Evolutionary conservation across 1,140 invertebrate genomes (phyloP).

Genomic region (Drosophila pruinosa): DNA sequence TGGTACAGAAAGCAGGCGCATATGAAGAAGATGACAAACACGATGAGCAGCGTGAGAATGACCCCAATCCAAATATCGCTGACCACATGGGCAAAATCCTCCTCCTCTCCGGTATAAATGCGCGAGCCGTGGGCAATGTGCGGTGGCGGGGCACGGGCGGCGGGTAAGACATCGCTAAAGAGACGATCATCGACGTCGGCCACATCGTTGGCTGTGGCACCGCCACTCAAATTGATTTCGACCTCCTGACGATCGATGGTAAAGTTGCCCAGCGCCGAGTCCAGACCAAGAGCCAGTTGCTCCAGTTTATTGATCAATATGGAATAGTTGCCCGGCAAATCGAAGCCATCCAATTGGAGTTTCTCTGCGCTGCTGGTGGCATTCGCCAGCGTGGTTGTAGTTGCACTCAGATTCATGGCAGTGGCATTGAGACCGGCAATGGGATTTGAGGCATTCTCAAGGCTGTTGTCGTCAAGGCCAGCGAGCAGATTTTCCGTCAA

Average conservation of each 20-base stretch:
- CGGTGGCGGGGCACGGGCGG: constrained; percentile 54
- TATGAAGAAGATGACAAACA: constrained; percentile 86
- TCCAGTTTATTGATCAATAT: constrained; percentile 81
- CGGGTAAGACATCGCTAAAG: constrained; percentile 55
- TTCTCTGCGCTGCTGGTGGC: constrained; percentile 59
- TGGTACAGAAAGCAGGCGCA: constrained; percentile 86
- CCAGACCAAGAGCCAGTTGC: constrained; percentile 72
- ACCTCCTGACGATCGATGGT: constrained; percentile 77
- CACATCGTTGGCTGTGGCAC: constrained; percentile 56
- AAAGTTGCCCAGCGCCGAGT: constrained; percentile 71
- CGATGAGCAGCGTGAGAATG: constrained; percentile 85
- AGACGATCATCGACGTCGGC: constrained; percentile 61
- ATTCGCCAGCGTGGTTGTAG: constrained; percentile 28
- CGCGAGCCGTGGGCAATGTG: constrained; percentile 57
- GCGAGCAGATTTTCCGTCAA: constrained; percentile 66
- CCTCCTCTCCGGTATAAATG: constrained; percentile 68
- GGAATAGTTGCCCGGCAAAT: constrained; percentile 81
- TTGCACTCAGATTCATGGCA: constrained; percentile 35
- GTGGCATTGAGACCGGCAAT: constrained; percentile 44
- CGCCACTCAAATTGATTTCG: constrained; percentile 65
- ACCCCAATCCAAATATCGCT: constrained; percentile 87
- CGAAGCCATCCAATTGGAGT: constrained; percentile 63
- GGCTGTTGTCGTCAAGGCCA: constrained; percentile 56
- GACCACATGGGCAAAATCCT: constrained; percentile 77
- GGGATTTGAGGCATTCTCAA: constrained; percentile 41